Evolutionary conservation across 1,140 invertebrate genomes (phyloP).

Genomic region (Drosophila tropicalis): DNA sequence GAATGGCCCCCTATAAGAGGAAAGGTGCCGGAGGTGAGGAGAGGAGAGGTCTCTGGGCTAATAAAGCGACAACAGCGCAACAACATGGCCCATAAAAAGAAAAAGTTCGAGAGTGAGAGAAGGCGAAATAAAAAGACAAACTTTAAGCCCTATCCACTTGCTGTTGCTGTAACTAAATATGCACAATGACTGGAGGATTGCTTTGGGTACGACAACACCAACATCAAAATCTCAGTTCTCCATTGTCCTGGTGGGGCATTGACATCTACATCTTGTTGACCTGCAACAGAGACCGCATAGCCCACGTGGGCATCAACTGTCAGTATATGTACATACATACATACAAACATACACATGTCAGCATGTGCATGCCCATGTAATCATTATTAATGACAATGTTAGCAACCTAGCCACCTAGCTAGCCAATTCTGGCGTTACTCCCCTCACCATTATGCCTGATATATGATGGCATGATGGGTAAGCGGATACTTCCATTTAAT

Average conservation of each 20-base stretch:
- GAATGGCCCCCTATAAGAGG: too few species aligned
- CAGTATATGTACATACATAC: constrained; percentile 6
- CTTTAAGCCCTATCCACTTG: constrained; percentile 18
- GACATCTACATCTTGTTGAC: constrained; percentile 34
- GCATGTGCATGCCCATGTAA: constrained; percentile 40
- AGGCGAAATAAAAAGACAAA: background rate
- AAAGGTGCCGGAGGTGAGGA: background rate
- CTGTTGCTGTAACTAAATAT: constrained; percentile 6
- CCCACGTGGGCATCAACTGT: constrained; percentile 33
- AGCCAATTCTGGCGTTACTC: background rate
- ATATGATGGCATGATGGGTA: constrained; percentile 8
- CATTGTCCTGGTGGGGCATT: constrained; percentile 27
- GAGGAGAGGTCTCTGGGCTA: constrained; percentile 10
- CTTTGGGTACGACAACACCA: background rate
- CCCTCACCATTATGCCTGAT: too few species aligned
- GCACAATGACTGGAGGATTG: background rate
- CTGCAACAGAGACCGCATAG: constrained; percentile 30
- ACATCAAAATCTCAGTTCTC: constrained; percentile 1
- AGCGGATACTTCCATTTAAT: constrained; percentile 27
- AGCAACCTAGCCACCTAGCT: constrained; percentile 1
- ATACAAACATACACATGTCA: background rate
- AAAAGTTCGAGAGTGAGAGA: constrained; percentile 29
- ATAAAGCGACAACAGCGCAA: constrained; percentile 45
- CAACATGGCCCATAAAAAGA: constrained; percentile 36
- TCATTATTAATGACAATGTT: constrained; percentile 43